Evolutionary conservation across 1,140 invertebrate species (phyloP).

Genomic region (Cecropterus lyciades): DNA sequence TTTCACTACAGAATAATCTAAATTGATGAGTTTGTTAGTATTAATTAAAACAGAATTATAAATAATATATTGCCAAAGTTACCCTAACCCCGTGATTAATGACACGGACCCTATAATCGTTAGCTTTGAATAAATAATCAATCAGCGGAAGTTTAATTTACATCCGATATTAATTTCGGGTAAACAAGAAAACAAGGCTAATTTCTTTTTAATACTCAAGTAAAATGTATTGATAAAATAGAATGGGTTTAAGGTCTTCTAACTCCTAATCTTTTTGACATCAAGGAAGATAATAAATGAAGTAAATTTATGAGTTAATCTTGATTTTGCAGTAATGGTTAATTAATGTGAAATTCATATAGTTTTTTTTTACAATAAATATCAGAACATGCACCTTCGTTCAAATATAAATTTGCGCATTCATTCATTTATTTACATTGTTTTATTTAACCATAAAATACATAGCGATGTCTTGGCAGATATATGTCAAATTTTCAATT

Average conservation of each 20-base stretch:
- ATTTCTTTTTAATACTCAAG: conserved; percentile 25
- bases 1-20: conserved; percentile 15
- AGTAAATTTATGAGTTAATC: too few species aligned
- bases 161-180: conserved; percentile 20
- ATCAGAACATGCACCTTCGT: too few species aligned
- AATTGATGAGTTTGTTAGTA: conserved; percentile 21
- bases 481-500: too few species aligned
- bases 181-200: conserved; percentile 27
- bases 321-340: too few species aligned
- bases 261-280: too few species aligned
- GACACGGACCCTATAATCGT: conserved; percentile 18
- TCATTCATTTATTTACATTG: too few species aligned
- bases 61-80: conserved; percentile 8
- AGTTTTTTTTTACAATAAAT: too few species aligned
- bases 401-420: too few species aligned
- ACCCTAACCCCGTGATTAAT: conserved; percentile 15
- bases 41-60: conserved; percentile 17
- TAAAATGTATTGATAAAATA: not conserved
- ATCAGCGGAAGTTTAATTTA: conserved; percentile 26
- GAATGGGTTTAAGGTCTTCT: not conserved
- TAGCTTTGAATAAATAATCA: conserved; percentile 28
- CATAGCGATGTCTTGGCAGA: too few species aligned
- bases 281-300: too few species aligned
- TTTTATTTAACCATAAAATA: too few species aligned
- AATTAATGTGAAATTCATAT: too few species aligned